Evolutionary conservation across 2,888 invertebrate genomes (phyloP), one percentile per base, ranked within the genome.

Genomic region (Falcaria lacertinaria): DNA sequence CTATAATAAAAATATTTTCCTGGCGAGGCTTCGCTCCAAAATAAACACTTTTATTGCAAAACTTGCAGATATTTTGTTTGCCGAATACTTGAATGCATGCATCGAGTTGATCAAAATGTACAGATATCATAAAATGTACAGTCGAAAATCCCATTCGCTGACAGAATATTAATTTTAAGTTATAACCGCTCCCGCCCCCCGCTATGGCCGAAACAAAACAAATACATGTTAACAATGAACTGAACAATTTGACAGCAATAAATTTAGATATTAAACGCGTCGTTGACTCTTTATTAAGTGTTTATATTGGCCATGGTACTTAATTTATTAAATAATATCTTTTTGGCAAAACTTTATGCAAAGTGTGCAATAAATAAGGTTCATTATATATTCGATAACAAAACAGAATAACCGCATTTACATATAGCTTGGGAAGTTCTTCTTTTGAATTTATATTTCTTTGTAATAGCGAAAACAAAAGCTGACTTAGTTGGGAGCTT

Each of bases 141-240:
- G 61, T 60, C 80, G 63, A 84, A 84, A 81, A 68, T 73, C 74
- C 73, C 60, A 73, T 76, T 65, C 73, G 80, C 72, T 71, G 81
- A 84, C 83, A 81, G 82, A 80, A 81, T 85, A 86, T 85, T 85
- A 87, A 86, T 86, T 83, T 79, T 67, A 76, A 69, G 68, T 74
- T 77, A 78, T 76, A 64, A 61, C 63, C 50, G 48, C 58, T 57
- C 52, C 48, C 61, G 64, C 74, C 80, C 79, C 78, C 80, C 66
- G 74, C 69, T 63, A 76, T 48, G 69, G 52, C 58, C 68, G 71
- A 70, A 80, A 80, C 77, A 69, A 70, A 74, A 73, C 67, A 63
- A 69, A 74, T 75, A 73, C 64, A 57, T 53, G 22, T 60, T 64
- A 71, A 74, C 74, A 76, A 80, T 80, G 79, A 81, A 80, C 61